Percentiles rank a stretch among this genome's conserved stretches.
phyloP scores from a whole-genome alignment of 2,797 vertebrate species.

The Furcifer pardalis region DNA sequence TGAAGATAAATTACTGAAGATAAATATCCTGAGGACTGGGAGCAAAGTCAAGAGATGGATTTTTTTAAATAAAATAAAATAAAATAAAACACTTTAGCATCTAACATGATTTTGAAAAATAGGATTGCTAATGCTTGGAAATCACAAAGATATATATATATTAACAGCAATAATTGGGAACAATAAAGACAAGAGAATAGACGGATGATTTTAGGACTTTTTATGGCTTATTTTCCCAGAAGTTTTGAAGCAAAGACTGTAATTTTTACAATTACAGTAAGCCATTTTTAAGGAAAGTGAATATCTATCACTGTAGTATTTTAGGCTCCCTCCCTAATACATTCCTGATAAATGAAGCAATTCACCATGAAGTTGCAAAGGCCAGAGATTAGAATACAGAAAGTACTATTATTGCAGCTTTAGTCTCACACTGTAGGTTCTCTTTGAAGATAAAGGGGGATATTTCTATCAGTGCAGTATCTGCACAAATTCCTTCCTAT shows the following conservation, averaged over 20 bases:
- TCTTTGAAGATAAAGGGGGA: not conserved
- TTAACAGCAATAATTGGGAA: constrained; percentile 33
- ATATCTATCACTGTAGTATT: constrained; percentile 70
- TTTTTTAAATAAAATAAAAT: not conserved
- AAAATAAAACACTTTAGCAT: not conserved
- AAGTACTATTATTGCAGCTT: constrained; percentile 50
- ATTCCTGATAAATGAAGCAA: constrained; percentile 67
- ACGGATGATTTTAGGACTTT: constrained; percentile 52
- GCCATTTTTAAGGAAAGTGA: constrained; percentile 65
- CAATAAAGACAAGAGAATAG: constrained; percentile 44
- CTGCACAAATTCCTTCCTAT: constrained; percentile 19
- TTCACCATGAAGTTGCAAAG: constrained; percentile 37
- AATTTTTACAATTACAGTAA: constrained; percentile 75
- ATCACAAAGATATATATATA: constrained; percentile 37
- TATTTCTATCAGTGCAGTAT: constrained; percentile 31
- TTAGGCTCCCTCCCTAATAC: constrained; percentile 65
- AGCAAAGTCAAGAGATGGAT: constrained; percentile 12
- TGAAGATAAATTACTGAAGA: too few species aligned
- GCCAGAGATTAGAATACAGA: constrained; percentile 42
- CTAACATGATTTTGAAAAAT: constrained; percentile 41
- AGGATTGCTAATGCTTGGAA: constrained; percentile 42
- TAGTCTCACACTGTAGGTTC: constrained; percentile 49
- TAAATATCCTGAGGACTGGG: not conserved
- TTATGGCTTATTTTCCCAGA: constrained; percentile 71
- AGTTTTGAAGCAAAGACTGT: constrained; percentile 62